phyloP scores from a whole-genome alignment of 2,113 vertebrate species.

The Engraulis encrasicolus region DNA sequence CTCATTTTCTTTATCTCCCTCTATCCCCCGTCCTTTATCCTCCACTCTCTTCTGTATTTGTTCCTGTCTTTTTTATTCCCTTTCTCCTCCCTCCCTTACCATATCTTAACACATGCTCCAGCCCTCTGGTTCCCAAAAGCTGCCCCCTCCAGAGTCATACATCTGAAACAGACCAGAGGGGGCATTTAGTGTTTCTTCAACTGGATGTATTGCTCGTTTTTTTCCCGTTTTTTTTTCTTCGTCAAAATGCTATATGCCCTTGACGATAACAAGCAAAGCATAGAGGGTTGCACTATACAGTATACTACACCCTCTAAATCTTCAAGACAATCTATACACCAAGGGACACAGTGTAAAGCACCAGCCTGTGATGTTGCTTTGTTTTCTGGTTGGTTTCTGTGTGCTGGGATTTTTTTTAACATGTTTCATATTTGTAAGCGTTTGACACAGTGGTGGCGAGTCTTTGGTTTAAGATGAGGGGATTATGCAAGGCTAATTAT shows the following conservation, averaged over 20 bases:
- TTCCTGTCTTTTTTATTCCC: no score
- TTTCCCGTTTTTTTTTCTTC: background rate
- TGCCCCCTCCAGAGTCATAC: background rate
- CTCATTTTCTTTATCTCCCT: background rate
- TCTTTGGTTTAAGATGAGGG: background rate
- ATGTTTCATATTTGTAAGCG: background rate
- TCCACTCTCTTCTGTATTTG: no score
- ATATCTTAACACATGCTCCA: background rate
- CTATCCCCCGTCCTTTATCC: background rate
- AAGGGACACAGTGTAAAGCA: background rate
- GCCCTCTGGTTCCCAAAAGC: background rate
- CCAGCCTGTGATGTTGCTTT: no score
- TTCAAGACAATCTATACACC: background rate
- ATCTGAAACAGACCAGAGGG: background rate
- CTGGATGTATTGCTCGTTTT: conserved; percentile 3
- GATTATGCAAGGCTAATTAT: conserved; percentile 37
- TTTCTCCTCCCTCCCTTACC: no score
- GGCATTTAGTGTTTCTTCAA: background rate
- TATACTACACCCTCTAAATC: background rate
- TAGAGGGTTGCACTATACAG: background rate
- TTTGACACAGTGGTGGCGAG: background rate
- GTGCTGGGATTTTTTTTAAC: background rate
- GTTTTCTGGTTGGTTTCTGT: no score
- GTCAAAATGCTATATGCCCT: background rate
- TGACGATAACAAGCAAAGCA: background rate